Percentiles rank a stretch among this genome's conserved stretches.
phyloP scores from a whole-genome alignment of 1,140 invertebrate species.

The Drosophila lacteicornis region DNA sequence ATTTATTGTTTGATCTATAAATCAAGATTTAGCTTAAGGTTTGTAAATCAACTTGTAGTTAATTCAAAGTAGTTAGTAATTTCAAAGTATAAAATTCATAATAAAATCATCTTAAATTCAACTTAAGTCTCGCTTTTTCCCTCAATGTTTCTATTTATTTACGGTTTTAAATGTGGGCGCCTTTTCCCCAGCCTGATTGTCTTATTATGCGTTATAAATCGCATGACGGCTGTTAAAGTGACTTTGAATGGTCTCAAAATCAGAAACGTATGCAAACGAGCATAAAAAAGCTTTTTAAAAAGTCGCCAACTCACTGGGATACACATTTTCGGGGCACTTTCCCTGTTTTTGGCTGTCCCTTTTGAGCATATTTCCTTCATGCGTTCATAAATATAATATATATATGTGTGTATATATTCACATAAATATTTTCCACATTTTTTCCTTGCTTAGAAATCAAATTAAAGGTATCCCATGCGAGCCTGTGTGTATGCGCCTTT shows the following conservation, averaged over 20 bases:
- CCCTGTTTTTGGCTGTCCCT: slow-evolving; percentile 23
- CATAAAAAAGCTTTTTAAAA: slow-evolving; percentile 78
- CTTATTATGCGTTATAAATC: slow-evolving; percentile 74
- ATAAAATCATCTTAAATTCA: background rate
- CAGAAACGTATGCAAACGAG: slow-evolving; percentile 74
- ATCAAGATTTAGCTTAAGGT: too few species aligned
- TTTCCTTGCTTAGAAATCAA: slow-evolving; percentile 71
- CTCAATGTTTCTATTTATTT: slow-evolving; percentile 5
- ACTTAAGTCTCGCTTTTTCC: background rate
- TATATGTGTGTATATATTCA: slow-evolving; percentile 25
- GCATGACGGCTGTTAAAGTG: slow-evolving; percentile 73
- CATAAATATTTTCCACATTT: slow-evolving; percentile 57
- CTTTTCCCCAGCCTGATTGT: slow-evolving; percentile 53
- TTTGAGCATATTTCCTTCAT: slow-evolving; percentile 49
- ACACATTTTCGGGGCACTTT: slow-evolving; percentile 16
- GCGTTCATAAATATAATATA: slow-evolving; percentile 57
- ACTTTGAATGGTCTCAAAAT: slow-evolving; percentile 71
- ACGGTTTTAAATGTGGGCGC: slow-evolving; percentile 26
- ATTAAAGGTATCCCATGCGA: slow-evolving; percentile 69
- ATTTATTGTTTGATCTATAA: too few species aligned
- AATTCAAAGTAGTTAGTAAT: background rate
- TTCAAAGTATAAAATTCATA: too few species aligned
- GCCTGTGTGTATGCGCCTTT: slow-evolving; percentile 21
- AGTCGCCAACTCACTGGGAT: slow-evolving; percentile 56
- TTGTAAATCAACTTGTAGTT: too few species aligned